phyloP scores from a whole-genome alignment of 2,113 vertebrate genomes.

The Mystacornis crossleyi region DNA sequence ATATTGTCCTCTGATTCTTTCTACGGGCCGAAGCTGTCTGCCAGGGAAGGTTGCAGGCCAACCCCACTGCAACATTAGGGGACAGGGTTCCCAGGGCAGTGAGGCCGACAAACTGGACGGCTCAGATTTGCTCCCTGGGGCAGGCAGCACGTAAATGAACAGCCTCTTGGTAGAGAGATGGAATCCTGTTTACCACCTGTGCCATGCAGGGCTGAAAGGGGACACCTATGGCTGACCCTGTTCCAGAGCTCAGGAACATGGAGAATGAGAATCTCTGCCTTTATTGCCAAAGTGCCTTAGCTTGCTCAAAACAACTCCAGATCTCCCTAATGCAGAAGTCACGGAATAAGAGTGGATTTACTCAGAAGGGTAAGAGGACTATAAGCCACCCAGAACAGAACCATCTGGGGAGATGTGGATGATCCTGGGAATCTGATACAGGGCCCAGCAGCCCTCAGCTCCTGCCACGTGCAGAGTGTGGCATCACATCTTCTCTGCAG shows the following conservation, averaged over 20 bases:
- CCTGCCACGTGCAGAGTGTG: fast-evolving
- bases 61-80: too few species aligned
- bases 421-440: neutral
- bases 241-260: neutral
- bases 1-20: too few species aligned
- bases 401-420: fast-evolving
- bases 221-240: neutral
- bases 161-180: neutral
- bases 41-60: too few species aligned
- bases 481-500: neutral
- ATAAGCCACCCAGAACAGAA: neutral
- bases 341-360: neutral
- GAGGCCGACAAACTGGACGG: neutral
- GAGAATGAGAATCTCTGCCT: neutral
- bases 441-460: neutral
- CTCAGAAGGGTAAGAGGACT: neutral
- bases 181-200: neutral
- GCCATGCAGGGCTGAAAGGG: neutral
- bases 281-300: neutral
- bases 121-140: neutral
- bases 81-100: neutral
- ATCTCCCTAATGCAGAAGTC: neutral
- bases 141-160: neutral
- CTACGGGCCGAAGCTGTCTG: too few species aligned
- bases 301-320: neutral